These are phyloP conservation scores for Piaya cayana DNA, from an alignment of 2,113 vertebrate species.

Conservation along the genomic window DNA sequence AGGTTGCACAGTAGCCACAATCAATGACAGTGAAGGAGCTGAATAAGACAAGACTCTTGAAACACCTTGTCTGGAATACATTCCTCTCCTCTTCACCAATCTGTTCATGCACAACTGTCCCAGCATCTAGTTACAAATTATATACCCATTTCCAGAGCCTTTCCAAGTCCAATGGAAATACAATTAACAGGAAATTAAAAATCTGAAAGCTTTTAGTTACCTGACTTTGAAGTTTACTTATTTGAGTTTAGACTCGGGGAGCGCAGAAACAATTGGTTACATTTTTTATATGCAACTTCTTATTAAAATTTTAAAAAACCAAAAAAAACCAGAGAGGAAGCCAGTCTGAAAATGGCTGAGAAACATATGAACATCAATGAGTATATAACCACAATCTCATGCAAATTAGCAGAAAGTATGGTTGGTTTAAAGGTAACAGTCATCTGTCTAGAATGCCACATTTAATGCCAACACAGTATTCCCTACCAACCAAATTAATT, in stretches of 20 bases:
- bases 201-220: background rate
- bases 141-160: background rate
- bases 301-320: background rate
- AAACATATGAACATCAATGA: background rate
- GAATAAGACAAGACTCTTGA: background rate
- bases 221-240: background rate
- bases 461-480: background rate
- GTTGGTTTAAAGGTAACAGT: background rate
- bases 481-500: background rate
- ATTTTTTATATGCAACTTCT: background rate
- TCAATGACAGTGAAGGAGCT: background rate
- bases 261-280: background rate
- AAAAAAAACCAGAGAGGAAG: background rate
- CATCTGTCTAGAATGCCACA: background rate
- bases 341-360: background rate
- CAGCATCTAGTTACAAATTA: background rate
- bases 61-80: accelerated
- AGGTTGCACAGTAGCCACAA: background rate
- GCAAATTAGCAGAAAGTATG: background rate
- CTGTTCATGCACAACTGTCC: background rate
- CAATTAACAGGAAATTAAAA: background rate
- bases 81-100: background rate
- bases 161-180: background rate
- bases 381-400: background rate
- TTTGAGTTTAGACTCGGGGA: background rate